These are phyloP conservation scores for Colistium nudipinnis DNA, from an alignment of 2,113 vertebrate species.

Conservation along the genomic window DNA sequence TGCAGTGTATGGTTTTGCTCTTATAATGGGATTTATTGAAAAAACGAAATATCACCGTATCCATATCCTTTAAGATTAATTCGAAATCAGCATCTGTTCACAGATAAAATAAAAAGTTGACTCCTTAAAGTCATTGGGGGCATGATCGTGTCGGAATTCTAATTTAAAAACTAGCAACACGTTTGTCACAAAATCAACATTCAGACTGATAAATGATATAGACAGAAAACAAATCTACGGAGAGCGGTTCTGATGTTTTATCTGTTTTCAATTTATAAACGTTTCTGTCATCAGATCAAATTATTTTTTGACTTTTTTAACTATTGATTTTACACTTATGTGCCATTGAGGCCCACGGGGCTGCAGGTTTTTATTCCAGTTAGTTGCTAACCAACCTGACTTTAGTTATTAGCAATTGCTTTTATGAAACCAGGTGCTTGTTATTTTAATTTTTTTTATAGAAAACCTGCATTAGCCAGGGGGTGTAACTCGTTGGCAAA, in stretches of 20 bases:
- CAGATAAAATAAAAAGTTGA: background rate
- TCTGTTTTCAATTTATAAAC: too few species aligned
- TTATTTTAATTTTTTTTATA: background rate
- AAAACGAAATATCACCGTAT: background rate
- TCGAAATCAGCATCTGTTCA: background rate
- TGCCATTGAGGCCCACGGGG: background rate
- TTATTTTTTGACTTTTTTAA: conserved; percentile 14
- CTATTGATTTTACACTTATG: background rate
- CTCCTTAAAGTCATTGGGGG: background rate
- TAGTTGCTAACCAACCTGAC: conserved; percentile 16
- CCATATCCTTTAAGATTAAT: background rate
- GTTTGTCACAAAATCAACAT: conserved; percentile 25
- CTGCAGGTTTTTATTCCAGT: conserved; percentile 19
- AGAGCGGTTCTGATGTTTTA: conserved; percentile 14
- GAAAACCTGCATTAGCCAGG: background rate
- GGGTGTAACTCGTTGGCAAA: conserved; percentile 1
- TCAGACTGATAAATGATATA: conserved; percentile 27
- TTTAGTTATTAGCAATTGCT: conserved; percentile 28
- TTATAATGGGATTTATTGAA: background rate
- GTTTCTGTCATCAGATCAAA: conserved; percentile 13
- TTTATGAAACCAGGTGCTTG: conserved; percentile 11
- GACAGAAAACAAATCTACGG: background rate
- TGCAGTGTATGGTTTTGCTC: background rate
- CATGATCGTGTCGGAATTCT: conserved; percentile 15
- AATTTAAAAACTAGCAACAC: background rate